phyloP scores from a whole-genome alignment of 2,888 invertebrate species.

The Ceriagrion tenellum region DNA sequence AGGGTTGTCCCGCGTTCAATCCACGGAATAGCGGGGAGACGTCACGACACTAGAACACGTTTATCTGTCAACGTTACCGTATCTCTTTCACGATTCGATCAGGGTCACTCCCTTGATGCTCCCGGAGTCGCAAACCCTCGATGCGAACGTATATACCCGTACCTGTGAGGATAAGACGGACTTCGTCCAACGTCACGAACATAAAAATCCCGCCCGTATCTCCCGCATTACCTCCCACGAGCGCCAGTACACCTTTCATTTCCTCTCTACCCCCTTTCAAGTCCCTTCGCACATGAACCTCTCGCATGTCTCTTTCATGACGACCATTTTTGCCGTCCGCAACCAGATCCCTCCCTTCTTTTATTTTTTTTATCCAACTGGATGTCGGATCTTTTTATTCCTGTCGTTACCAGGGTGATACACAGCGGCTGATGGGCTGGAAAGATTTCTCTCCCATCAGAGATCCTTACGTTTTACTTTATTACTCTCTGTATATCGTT shows the following conservation, averaged over 20 bases:
- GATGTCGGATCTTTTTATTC: too few species aligned
- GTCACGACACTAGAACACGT: neutral
- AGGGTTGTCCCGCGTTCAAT: neutral
- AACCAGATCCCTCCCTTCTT: neutral
- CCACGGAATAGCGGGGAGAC: neutral
- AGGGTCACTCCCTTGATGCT: neutral
- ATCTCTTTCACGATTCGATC: neutral
- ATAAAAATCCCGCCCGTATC: neutral
- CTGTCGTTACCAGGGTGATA: too few species aligned
- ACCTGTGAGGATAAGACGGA: neutral
- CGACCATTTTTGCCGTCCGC: neutral
- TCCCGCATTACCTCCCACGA: neutral
- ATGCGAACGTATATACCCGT: neutral
- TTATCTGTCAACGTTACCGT: slow-evolving; percentile 8
- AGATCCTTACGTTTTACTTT: too few species aligned
- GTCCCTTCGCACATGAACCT: too few species aligned
- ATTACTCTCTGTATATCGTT: too few species aligned
- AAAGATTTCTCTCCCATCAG: too few species aligned
- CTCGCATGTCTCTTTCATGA: neutral
- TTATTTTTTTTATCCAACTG: too few species aligned
- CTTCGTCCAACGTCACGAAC: neutral
- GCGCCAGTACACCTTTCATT: neutral
- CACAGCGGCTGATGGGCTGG: too few species aligned
- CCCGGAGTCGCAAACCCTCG: neutral
- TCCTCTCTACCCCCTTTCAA: neutral